These are phyloP conservation scores for Todiramphus chloris DNA, from an alignment of 2,113 vertebrate genomes.

Conservation along the genomic window DNA sequence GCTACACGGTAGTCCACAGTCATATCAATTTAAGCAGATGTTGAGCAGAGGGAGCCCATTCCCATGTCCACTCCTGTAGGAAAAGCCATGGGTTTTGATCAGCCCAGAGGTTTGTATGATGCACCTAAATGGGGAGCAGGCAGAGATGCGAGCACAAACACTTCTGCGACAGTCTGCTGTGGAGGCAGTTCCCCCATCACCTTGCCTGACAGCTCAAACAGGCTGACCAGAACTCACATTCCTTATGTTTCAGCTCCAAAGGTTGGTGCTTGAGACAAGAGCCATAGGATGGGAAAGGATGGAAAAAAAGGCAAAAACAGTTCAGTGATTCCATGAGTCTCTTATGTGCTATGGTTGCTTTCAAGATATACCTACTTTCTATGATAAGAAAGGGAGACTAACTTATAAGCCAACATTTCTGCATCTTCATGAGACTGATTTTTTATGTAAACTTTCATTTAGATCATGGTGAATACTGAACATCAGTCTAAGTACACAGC, in stretches of 20 bases:
- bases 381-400: neutral
- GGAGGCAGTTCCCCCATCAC: neutral
- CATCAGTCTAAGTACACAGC: neutral
- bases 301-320: neutral
- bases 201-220: neutral
- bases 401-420: neutral
- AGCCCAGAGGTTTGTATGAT: neutral
- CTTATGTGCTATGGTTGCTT: neutral
- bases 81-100: neutral
- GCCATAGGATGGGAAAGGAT: neutral
- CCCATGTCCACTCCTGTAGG: neutral
- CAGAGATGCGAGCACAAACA: neutral
- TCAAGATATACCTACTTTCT: neutral
- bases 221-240: neutral
- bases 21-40: neutral
- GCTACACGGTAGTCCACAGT: neutral
- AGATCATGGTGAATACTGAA: neutral
- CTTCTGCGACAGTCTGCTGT: neutral
- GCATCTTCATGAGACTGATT: neutral
- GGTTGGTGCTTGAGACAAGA: neutral
- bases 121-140: neutral
- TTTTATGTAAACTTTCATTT: neutral
- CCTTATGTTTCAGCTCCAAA: neutral
- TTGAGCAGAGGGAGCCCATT: neutral
- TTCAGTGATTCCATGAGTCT: rapidly evolving